Conservation (phyloP, 2,113 vertebrate species). For the Strix uralensis region DNA sequence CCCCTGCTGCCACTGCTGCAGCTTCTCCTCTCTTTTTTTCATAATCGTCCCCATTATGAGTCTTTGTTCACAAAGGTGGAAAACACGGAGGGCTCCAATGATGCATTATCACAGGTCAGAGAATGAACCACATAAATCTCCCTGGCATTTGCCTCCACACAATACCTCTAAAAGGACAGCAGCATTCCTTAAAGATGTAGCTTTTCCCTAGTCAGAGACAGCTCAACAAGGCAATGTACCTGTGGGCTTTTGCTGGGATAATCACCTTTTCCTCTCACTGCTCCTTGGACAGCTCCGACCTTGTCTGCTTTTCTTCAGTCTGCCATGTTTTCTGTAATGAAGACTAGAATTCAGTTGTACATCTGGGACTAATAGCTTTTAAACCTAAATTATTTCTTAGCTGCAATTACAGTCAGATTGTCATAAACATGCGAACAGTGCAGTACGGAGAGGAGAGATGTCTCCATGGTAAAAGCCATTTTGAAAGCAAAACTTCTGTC, state of each 20-base stretch:
- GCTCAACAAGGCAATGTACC: not conserved
- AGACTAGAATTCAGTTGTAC: constrained; percentile 47
- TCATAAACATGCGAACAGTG: constrained; percentile 22
- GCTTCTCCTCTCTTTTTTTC: not conserved
- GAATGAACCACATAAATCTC: constrained; percentile 32
- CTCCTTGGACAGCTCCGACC: not conserved
- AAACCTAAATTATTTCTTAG: constrained; percentile 44
- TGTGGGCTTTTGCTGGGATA: constrained; percentile 34
- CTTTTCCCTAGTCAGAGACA: not conserved
- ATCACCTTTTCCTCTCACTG: constrained; percentile 38
- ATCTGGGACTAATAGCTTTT: constrained; percentile 43
- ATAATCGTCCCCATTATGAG: not conserved
- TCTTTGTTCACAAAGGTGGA: constrained; percentile 55
- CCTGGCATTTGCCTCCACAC: constrained; percentile 12
- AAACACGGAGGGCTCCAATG: constrained; percentile 45
- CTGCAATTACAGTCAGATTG: constrained; percentile 11
- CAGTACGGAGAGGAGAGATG: not conserved
- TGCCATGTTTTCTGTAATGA: not conserved
- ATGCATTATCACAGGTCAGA: constrained; percentile 59
- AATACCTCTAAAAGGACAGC: not conserved
- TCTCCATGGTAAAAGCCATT: constrained; percentile 5
- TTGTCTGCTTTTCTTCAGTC: not conserved
- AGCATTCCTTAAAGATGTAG: constrained; percentile 18
- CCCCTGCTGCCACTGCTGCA: not conserved
- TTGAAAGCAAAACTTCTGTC: constrained; percentile 18